Percentiles rank a stretch among this genome's conserved stretches.
phyloP scores from a whole-genome alignment of 2,113 vertebrate genomes.

The Corythaixoides concolor region DNA sequence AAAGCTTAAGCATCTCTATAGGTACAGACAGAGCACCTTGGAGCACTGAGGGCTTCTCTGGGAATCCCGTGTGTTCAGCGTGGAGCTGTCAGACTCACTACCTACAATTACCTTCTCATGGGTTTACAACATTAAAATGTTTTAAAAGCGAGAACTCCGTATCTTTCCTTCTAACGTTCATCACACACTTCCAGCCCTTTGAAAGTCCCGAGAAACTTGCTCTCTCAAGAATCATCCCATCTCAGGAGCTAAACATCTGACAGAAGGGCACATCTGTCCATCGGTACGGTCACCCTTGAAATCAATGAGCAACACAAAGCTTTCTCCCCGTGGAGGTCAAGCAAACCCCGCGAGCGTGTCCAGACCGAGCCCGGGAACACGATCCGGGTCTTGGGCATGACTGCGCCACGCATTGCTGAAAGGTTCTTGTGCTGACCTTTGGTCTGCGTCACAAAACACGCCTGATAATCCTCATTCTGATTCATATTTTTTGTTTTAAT shows the following conservation, averaged over 20 bases:
- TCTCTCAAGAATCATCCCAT: background rate
- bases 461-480: background rate
- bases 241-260: background rate
- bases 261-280: background rate
- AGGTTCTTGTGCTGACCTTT: background rate
- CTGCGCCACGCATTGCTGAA: background rate
- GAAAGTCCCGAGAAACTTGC: background rate
- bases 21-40: background rate
- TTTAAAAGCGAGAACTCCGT: background rate
- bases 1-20: background rate
- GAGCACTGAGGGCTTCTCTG: background rate
- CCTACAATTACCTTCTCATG: background rate
- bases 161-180: background rate
- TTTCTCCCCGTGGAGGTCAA: background rate
- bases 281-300: background rate
- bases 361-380: constrained; percentile 26
- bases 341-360: background rate
- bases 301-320: background rate
- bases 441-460: background rate
- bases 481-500: background rate
- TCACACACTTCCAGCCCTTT: background rate
- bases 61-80: background rate
- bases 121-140: background rate
- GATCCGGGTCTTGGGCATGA: constrained; percentile 24
- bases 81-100: background rate